These are phyloP conservation scores for Scrobipalpa costella DNA, from an alignment of 2,888 invertebrate species.

Conservation along the genomic window DNA sequence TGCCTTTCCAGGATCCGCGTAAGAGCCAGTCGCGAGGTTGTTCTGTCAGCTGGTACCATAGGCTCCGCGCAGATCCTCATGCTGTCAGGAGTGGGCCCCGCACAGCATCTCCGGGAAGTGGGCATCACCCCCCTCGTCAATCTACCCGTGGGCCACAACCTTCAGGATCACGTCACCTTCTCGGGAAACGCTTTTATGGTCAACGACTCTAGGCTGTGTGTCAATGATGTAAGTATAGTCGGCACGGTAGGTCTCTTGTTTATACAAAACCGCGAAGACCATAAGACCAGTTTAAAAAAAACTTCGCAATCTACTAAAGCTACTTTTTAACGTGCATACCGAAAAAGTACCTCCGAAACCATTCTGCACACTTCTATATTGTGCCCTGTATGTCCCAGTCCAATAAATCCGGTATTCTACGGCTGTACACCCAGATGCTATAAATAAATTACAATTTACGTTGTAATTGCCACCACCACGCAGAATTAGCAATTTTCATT, in stretches of 20 bases:
- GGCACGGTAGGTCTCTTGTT: no score
- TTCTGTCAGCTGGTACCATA: slow-evolving; percentile 90
- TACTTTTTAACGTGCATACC: slow-evolving; percentile 6
- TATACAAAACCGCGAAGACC: no score
- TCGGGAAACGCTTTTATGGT: slow-evolving; percentile 87
- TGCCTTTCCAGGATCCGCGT: slow-evolving; percentile 51
- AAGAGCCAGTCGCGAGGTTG: slow-evolving; percentile 86
- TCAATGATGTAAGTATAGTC: slow-evolving; percentile 81
- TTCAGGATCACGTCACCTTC: slow-evolving; percentile 90
- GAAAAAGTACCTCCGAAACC: neutral
- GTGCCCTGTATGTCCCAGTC: no score
- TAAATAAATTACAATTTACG: no score
- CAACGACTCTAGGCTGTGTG: slow-evolving; percentile 83
- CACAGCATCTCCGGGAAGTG: slow-evolving; percentile 79
- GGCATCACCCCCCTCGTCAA: slow-evolving; percentile 84
- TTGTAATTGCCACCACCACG: no score
- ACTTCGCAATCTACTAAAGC: no score
- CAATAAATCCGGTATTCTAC: no score
- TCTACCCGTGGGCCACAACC: slow-evolving; percentile 89
- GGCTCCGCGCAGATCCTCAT: slow-evolving; percentile 93
- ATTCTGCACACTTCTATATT: no score
- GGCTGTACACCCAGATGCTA: no score
- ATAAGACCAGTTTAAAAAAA: no score
- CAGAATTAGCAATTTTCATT: no score
- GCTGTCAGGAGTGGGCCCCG: slow-evolving; percentile 91